Conservation (phyloP, 2,113 vertebrate species). For the Sula dactylatra region DNA sequence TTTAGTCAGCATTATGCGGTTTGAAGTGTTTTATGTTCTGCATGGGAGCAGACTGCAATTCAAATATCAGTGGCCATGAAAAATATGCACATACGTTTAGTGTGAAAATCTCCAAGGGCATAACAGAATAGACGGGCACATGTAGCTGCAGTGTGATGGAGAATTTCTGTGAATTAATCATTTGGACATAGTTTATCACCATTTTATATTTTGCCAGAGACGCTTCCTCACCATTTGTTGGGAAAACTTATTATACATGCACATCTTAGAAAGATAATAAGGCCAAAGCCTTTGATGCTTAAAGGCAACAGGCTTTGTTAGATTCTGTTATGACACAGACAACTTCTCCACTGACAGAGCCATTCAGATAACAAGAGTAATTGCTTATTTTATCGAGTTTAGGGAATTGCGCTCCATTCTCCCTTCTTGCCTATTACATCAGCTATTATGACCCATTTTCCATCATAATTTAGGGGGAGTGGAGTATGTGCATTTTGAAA, state of each 20-base stretch:
- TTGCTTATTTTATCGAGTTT: slow-evolving; percentile 78
- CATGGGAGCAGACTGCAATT: slow-evolving; percentile 87
- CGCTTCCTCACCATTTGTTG: slow-evolving; percentile 70
- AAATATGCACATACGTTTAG: slow-evolving; percentile 99
- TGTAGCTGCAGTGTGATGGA: slow-evolving; percentile 81
- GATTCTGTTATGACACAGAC: slow-evolving; percentile 66
- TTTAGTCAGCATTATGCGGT: slow-evolving; percentile 95
- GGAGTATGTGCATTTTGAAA: slow-evolving; percentile 59
- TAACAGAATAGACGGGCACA: slow-evolving; percentile 88
- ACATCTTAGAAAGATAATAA: slow-evolving; percentile 69
- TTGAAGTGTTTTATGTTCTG: slow-evolving; percentile 95
- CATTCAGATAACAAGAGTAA: slow-evolving; percentile 72
- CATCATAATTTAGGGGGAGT: slow-evolving; percentile 70
- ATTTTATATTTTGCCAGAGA: slow-evolving; percentile 84
- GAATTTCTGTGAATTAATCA: slow-evolving; percentile 85
- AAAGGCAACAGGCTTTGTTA: slow-evolving; percentile 72
- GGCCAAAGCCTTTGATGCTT: slow-evolving; percentile 67
- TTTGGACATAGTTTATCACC: slow-evolving; percentile 86
- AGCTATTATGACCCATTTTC: slow-evolving; percentile 70
- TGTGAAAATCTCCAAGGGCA: slow-evolving; percentile 93
- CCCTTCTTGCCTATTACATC: slow-evolving; percentile 73
- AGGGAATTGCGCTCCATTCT: slow-evolving; percentile 66
- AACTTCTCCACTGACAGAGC: slow-evolving; percentile 55
- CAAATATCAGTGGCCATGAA: slow-evolving; percentile 94
- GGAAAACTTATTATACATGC: slow-evolving; percentile 75